A percentile compares a stretch with the other conserved stretches of the same genome.
Conservation (phyloP, 2,888 invertebrate genomes). For the Hoplodrina blanda region DNA sequence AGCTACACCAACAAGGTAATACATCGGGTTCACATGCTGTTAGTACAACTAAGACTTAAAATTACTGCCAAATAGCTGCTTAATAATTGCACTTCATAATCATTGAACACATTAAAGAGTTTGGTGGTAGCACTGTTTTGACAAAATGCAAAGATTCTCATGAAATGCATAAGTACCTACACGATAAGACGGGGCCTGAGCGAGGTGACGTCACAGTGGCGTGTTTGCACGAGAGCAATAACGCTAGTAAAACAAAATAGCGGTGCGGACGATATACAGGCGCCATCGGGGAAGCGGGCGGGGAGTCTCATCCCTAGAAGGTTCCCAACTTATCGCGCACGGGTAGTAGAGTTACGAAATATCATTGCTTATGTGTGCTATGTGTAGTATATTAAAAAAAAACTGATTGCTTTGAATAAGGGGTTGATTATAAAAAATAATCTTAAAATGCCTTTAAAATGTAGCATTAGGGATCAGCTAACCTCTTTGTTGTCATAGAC, state of each 20-base stretch:
- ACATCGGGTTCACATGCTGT: background rate
- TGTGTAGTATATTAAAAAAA: constrained; percentile 21
- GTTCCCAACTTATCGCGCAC: too few relatives aligned
- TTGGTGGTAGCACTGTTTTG: constrained; percentile 48
- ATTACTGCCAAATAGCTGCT: constrained; percentile 56
- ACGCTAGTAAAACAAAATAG: too few relatives aligned
- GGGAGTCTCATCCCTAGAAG: too few relatives aligned
- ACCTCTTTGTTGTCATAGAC: constrained; percentile 25
- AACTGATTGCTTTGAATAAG: constrained; percentile 20
- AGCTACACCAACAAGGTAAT: background rate
- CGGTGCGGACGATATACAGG: too few relatives aligned
- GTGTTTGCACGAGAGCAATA: too few relatives aligned
- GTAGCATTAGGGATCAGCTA: constrained; percentile 21
- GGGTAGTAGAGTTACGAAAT: background rate
- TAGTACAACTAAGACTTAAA: constrained; percentile 50
- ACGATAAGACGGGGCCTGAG: too few relatives aligned
- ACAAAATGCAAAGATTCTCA: constrained; percentile 35
- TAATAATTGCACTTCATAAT: constrained; percentile 50
- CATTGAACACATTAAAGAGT: constrained; percentile 52
- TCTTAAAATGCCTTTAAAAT: constrained; percentile 10
- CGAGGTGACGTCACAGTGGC: too few relatives aligned
- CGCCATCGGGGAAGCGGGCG: too few relatives aligned
- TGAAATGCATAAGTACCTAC: constrained; percentile 29
- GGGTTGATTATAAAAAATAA: constrained; percentile 17
- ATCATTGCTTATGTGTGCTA: constrained; percentile 31